phyloP scores from a whole-genome alignment of 2,113 vertebrate species.

The Polyodon spathula region DNA sequence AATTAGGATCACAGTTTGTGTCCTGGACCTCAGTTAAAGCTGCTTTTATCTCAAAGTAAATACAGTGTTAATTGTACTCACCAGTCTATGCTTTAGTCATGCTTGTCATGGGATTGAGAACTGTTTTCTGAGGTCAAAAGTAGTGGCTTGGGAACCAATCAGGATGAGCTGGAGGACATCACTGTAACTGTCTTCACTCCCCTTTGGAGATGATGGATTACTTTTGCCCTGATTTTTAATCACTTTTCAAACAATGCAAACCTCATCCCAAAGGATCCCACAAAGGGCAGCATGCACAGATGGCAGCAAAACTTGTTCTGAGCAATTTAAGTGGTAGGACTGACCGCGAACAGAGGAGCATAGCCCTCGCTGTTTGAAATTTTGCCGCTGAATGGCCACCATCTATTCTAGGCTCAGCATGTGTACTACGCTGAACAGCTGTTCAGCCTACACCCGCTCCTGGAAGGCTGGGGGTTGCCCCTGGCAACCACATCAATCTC shows the following conservation, averaged over 20 bases:
- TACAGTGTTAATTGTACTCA: too few relatives aligned
- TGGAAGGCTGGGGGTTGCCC: slow-evolving; percentile 33
- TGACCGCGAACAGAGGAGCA: slow-evolving; percentile 2
- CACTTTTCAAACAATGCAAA: slow-evolving; percentile 47
- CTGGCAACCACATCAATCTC: slow-evolving; percentile 34
- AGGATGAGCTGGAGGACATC: slow-evolving; percentile 13
- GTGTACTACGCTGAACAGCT: slow-evolving; percentile 40
- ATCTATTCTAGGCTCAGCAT: slow-evolving; percentile 10
- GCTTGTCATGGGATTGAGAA: too few relatives aligned
- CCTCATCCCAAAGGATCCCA: slow-evolving; percentile 33
- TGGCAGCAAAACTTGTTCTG: slow-evolving; percentile 30
- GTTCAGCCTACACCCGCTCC: slow-evolving; percentile 34
- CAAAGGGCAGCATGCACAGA: slow-evolving; percentile 35
- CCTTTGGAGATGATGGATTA: slow-evolving; percentile 40
- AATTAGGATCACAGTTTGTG: too few relatives aligned
- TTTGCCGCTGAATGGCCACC: slow-evolving; percentile 13
- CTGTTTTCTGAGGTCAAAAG: background rate
- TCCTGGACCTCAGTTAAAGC: too few relatives aligned
- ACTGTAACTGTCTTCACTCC: slow-evolving; percentile 22
- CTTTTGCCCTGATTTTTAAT: slow-evolving; percentile 48
- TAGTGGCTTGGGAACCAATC: slow-evolving; percentile 18
- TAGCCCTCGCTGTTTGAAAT: slow-evolving; percentile 22
- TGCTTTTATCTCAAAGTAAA: too few relatives aligned
- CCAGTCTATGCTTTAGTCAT: too few relatives aligned
- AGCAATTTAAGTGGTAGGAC: slow-evolving; percentile 4